Evolutionary conservation across 2,888 invertebrate genomes (phyloP).

Genomic region (Dynastes tityus): DNA sequence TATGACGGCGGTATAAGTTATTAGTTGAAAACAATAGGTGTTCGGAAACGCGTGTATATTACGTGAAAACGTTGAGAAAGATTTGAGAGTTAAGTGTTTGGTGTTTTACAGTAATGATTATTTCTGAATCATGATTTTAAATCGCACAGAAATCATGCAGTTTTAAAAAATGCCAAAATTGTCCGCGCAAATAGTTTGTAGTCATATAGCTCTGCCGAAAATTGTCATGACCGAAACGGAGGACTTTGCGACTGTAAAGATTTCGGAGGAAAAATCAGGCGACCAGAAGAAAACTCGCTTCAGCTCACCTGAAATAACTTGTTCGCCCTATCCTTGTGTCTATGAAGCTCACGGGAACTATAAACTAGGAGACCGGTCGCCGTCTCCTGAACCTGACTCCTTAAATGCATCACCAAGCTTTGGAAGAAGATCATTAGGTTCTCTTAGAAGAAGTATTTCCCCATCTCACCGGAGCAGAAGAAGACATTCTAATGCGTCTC

Average conservation of each 20-base stretch:
- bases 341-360: slow-evolving; percentile 60
- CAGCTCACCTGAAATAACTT: slow-evolving; percentile 66
- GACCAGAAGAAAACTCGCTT: slow-evolving; percentile 23
- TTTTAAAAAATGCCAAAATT: slow-evolving; percentile 52
- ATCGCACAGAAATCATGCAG: background rate
- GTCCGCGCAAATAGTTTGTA: slow-evolving; percentile 51
- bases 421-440: slow-evolving; percentile 61
- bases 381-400: slow-evolving; percentile 61
- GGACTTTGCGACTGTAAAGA: slow-evolving; percentile 16
- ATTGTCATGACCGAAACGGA: slow-evolving; percentile 57
- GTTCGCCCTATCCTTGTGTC: slow-evolving; percentile 67
- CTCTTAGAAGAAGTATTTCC: slow-evolving; percentile 62
- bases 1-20: slow-evolving; percentile 31
- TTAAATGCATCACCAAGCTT: slow-evolving; percentile 50
- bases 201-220: slow-evolving; percentile 58
- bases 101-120: background rate
- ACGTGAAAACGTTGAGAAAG: background rate
- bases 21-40: slow-evolving; percentile 42
- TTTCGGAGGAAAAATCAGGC: slow-evolving; percentile 10
- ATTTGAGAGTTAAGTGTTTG: background rate
- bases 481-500: slow-evolving; percentile 62
- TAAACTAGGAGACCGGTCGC: slow-evolving; percentile 53
- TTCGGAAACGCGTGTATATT: slow-evolving; percentile 13
- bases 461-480: slow-evolving; percentile 58
- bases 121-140: background rate